A percentile compares a stretch with the other conserved stretches of the same genome.
These are phyloP conservation scores for Canis aureus DNA, from an alignment of 2,113 vertebrate species.

Conservation along the genomic window DNA sequence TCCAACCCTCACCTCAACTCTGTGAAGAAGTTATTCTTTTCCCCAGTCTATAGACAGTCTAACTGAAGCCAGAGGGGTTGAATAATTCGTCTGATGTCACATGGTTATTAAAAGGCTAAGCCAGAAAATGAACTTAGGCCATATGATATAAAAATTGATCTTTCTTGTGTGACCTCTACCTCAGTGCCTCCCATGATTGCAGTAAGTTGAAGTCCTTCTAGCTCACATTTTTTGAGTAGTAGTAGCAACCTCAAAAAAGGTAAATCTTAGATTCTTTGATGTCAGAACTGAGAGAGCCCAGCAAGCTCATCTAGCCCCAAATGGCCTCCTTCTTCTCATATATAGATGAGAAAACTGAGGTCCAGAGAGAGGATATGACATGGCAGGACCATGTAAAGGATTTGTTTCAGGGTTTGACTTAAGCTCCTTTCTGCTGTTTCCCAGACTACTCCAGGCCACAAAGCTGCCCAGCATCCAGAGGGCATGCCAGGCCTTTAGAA, in stretches of 20 bases:
- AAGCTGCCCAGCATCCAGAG: neutral
- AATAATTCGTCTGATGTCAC: conserved; percentile 3
- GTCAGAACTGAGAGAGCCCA: neutral
- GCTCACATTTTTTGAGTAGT: conserved; percentile 12
- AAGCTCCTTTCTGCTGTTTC: neutral
- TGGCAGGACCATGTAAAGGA: neutral
- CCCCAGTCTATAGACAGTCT: neutral
- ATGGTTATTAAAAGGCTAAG: conserved; percentile 26
- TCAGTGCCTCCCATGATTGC: no score
- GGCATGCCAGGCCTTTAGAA: neutral
- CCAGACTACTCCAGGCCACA: neutral
- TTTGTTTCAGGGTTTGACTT: neutral
- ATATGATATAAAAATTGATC: neutral
- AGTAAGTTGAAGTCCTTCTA: neutral
- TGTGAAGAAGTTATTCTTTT: conserved; percentile 16
- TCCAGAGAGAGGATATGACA: neutral
- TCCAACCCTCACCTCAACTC: neutral
- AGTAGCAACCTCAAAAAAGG: neutral
- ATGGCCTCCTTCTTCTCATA: neutral
- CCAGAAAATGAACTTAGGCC: neutral
- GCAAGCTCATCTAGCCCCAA: neutral
- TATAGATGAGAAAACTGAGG: conserved; percentile 29
- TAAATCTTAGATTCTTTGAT: neutral
- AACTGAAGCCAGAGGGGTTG: conserved; percentile 10
- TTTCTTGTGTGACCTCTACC: conserved; percentile 1